phyloP scores from a whole-genome alignment of 2,888 invertebrate species.

The Rhogogaster chlorosoma region DNA sequence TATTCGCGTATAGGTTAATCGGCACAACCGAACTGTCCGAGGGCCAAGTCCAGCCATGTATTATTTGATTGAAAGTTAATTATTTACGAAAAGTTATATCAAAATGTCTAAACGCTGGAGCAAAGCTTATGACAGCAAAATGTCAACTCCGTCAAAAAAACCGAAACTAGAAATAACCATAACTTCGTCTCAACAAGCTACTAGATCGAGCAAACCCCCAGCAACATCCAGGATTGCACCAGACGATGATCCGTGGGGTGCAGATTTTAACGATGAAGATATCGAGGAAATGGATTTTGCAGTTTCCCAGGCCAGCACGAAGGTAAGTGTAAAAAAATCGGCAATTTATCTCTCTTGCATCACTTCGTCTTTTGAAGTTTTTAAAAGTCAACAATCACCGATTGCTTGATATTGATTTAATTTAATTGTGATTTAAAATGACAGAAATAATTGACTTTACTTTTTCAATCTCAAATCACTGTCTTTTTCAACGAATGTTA shows the following conservation, averaged over 20 bases:
- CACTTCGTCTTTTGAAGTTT: not conserved
- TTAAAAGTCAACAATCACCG: not conserved
- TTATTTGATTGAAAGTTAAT: not conserved
- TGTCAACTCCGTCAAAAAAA: conserved; percentile 61
- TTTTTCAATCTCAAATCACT: not conserved
- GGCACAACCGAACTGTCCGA: not conserved
- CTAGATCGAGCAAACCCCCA: not conserved
- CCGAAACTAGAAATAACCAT: conserved; percentile 58
- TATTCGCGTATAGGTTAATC: conserved; percentile 35
- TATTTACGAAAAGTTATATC: not conserved
- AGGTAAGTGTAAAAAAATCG: not conserved
- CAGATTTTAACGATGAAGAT: conserved; percentile 70
- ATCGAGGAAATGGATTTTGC: conserved; percentile 72
- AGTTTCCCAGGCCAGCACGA: conserved; percentile 66
- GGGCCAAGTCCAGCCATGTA: too few species aligned
- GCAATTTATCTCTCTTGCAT: not conserved
- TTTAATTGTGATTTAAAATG: too few species aligned
- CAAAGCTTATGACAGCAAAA: conserved; percentile 54
- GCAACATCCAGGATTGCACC: not conserved
- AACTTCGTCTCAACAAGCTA: conserved; percentile 18
- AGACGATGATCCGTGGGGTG: conserved; percentile 69
- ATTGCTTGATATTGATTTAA: too few species aligned
- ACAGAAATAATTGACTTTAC: not conserved
- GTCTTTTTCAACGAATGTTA: not conserved
- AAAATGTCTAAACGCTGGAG: conserved; percentile 66